Percentiles rank a stretch among this genome's conserved stretches.
These are phyloP conservation scores for Pheucticus melanocephalus DNA, from an alignment of 2,113 vertebrate species.

Conservation along the genomic window DNA sequence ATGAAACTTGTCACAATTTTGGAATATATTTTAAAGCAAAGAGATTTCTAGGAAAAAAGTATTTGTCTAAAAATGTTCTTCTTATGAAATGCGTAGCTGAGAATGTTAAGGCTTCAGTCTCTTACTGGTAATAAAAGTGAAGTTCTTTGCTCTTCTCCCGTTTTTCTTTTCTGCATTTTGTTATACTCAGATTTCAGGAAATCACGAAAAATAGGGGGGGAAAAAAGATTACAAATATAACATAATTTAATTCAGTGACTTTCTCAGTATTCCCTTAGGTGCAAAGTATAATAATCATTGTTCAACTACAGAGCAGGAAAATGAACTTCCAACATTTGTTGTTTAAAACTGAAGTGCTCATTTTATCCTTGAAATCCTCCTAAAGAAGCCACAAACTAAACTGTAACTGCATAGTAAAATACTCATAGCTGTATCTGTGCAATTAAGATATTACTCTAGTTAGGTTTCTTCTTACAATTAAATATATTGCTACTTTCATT, in stretches of 20 bases:
- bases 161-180: background rate
- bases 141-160: background rate
- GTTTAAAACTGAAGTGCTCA: background rate
- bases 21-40: background rate
- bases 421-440: background rate
- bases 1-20: background rate
- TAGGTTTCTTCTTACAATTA: background rate
- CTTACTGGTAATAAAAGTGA: background rate
- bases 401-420: background rate
- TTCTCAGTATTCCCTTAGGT: background rate
- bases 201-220: background rate
- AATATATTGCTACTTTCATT: background rate
- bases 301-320: background rate
- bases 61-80: background rate
- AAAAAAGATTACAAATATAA: background rate
- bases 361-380: background rate
- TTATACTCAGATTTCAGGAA: background rate
- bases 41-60: background rate
- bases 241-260: background rate
- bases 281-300: background rate
- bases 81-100: background rate
- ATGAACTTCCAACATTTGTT: background rate
- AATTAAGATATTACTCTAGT: background rate
- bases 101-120: background rate
- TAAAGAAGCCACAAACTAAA: background rate